Percentiles rank a stretch among this genome's conserved stretches.
Evolutionary conservation across 2,797 vertebrate genomes (phyloP).

Genomic region (Poecile montanus): DNA sequence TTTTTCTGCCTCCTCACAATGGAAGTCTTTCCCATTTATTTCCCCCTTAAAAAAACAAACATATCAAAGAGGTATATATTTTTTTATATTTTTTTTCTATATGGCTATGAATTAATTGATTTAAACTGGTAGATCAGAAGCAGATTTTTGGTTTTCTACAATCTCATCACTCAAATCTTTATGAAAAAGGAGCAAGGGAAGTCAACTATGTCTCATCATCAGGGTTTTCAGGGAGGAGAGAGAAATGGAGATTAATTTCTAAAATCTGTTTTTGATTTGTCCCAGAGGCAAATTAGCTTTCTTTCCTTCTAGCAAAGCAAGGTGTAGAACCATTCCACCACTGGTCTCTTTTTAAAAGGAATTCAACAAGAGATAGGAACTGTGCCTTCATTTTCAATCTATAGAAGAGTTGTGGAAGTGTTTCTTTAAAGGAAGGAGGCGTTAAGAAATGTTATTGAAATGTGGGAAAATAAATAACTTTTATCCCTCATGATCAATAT

Average conservation of each 20-base stretch:
- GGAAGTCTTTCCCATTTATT: background rate
- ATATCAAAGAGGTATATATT: background rate
- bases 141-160: constrained; percentile 1
- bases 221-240: background rate
- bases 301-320: background rate
- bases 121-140: background rate
- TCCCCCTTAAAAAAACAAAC: background rate
- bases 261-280: constrained; percentile 10
- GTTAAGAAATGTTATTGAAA: constrained; percentile 49
- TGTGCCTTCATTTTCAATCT: background rate
- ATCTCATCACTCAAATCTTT: background rate
- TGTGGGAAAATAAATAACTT: constrained; percentile 57
- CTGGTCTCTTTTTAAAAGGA: background rate
- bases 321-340: background rate
- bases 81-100: background rate
- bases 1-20: background rate
- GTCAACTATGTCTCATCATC: background rate
- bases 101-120: background rate
- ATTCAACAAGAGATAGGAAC: background rate
- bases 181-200: background rate
- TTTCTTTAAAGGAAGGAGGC: constrained; percentile 49
- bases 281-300: constrained; percentile 17
- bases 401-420: background rate
- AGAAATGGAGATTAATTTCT: background rate
- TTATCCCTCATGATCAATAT: constrained; percentile 58